phyloP scores from a whole-genome alignment of 2,888 invertebrate genomes.

The Galerucella nymphaeae region DNA sequence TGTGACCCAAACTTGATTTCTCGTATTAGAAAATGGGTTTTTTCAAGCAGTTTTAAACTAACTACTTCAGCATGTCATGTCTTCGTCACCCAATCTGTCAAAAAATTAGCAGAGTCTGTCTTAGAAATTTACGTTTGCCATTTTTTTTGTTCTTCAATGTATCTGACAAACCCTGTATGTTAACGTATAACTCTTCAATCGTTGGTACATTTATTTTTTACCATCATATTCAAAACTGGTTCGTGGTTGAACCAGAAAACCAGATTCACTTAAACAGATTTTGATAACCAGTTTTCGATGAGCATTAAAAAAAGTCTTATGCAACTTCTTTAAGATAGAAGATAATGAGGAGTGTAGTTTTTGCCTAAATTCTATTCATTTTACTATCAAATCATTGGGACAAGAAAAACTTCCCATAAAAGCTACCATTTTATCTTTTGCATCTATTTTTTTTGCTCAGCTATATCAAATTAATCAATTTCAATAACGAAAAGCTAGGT shows the following conservation, averaged over 20 bases:
- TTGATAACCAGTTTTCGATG: slow-evolving; percentile 12
- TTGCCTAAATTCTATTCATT: not conserved
- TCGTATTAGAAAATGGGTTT: too few species aligned
- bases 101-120: too few species aligned
- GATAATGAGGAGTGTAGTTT: not conserved
- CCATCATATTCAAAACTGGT: slow-evolving; percentile 13
- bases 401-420: too few species aligned
- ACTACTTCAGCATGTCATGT: too few species aligned
- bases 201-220: not conserved
- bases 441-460: too few species aligned
- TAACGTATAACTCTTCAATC: not conserved
- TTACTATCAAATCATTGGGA: too few species aligned
- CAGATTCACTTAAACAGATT: slow-evolving; percentile 11
- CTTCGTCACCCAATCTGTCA: too few species aligned
- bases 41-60: too few species aligned
- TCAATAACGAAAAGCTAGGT: too few species aligned
- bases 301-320: not conserved
- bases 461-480: too few species aligned
- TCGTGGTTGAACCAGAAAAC: slow-evolving; percentile 4
- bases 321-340: not conserved
- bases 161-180: not conserved
- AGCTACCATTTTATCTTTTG: too few species aligned
- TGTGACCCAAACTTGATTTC: too few species aligned
- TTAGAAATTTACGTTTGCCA: not conserved
- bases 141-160: not conserved